Base-by-base conservation (phyloP, 2,888 invertebrate genomes). In the Clunio marinus region DNA sequence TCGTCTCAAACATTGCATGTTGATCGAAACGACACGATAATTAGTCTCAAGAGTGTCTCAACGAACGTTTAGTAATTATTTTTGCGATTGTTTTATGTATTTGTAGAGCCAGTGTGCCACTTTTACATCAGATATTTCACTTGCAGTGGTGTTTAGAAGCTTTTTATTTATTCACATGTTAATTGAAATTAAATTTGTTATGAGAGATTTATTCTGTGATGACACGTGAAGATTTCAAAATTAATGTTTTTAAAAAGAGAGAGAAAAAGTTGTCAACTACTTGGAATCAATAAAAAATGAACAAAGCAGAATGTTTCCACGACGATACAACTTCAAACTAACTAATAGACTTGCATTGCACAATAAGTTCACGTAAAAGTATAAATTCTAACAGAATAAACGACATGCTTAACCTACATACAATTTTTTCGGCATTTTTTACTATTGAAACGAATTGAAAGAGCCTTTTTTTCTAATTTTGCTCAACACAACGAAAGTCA, bases 11-110 rank as follows among this genome's bases (percentile, higher is more conserved):
- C 41, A n/a, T 41, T 41, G 41, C 41, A 41, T 41, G 41, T 15
- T 41, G 41, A 41, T 41, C 41, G 41, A 41, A 41, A n/a, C 41
- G 41, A 41, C 41, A 41, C 15, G 41, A 41, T 41, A 41, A 41
- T 41, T 41, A 41, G 41, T 41, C 41, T 41, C 41, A n/a, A 10
- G 41, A 15, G 41, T 41, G 41, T 41, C 41, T 41, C 15, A n/a
- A n/a, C 41, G 41, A 41, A 41, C 15, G 10, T 10, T 15, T 41
- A n/a, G 41, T 41, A 41, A 41, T 41, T 41, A 41, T n/a, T 41
- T 41, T 10, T n/a, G 41, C 41, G 41, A 41, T 41, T 41, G 41
- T 41, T 41, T 41, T n/a, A 41, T 41, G 10, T 41, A 15, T 41
- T 15, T 41, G 41, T 15, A 41, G 15, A 10, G 10, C 41, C 41